Percentiles rank a stretch among this genome's conserved stretches.
Evolutionary conservation across 2,888 invertebrate genomes (phyloP).

Genomic region (Clunio marinus): DNA sequence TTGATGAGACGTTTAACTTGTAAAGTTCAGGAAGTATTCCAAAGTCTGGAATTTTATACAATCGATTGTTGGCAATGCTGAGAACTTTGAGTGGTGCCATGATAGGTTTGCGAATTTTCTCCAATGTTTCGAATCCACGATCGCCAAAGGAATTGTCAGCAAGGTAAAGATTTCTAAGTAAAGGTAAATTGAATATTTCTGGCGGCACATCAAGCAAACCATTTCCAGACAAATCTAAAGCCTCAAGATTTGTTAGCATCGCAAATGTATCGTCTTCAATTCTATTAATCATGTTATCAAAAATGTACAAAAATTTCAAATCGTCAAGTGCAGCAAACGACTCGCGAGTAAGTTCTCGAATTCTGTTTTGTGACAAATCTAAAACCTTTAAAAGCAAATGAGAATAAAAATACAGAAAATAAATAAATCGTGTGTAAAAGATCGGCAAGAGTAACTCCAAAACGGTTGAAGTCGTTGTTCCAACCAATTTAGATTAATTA

Average conservation of each 20-base stretch:
- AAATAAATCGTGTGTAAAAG: background rate
- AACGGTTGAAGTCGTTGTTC: background rate
- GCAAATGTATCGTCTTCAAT: constrained; percentile 50
- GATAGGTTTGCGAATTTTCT: constrained; percentile 54
- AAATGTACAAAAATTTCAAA: constrained; percentile 48
- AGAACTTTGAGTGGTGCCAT: constrained; percentile 57
- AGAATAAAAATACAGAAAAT: background rate
- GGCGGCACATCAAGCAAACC: constrained; percentile 48
- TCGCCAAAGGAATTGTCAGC: constrained; percentile 54
- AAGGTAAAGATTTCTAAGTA: constrained; percentile 60
- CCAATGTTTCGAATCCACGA: constrained; percentile 46
- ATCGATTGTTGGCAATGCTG: constrained; percentile 59
- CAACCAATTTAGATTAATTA: constrained; percentile 37
- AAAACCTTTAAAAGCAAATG: constrained; percentile 45
- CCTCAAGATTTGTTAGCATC: constrained; percentile 48
- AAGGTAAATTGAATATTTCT: constrained; percentile 55
- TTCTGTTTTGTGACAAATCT: constrained; percentile 50
- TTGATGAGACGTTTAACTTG: constrained; percentile 61
- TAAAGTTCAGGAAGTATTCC: constrained; percentile 58
- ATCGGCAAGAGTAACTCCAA: background rate
- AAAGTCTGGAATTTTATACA: constrained; percentile 58
- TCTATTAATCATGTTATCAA: constrained; percentile 51
- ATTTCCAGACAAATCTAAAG: constrained; percentile 51
- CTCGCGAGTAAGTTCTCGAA: constrained; percentile 47
- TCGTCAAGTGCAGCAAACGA: constrained; percentile 48